These are phyloP conservation scores for Thysanoteuthis rhombus DNA, from an alignment of 2,888 invertebrate species.

Conservation along the genomic window DNA sequence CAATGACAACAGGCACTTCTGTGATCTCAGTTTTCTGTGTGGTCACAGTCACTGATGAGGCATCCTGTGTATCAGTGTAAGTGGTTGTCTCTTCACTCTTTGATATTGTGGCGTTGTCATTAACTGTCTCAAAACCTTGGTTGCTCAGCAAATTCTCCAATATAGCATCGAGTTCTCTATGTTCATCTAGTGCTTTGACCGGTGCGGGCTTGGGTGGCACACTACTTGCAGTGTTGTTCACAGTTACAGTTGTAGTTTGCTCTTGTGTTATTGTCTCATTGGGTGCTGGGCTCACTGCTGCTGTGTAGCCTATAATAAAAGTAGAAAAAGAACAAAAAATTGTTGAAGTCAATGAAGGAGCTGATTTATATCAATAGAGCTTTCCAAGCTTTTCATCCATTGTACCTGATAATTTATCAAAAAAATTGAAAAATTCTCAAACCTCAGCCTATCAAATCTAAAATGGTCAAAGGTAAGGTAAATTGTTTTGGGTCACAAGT, in stretches of 20 bases:
- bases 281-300: neutral
- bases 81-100: constrained; percentile 49
- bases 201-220: constrained; percentile 26
- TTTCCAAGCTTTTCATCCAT: neutral
- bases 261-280: neutral
- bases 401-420: neutral
- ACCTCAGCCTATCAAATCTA: too few species aligned
- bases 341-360: neutral
- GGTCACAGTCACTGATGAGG: constrained; percentile 51
- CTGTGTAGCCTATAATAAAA: neutral
- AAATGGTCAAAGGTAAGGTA: too few species aligned
- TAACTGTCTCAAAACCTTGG: constrained; percentile 40
- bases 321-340: neutral
- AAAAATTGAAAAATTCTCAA: too few species aligned
- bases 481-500: too few species aligned
- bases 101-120: constrained; percentile 44
- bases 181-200: constrained; percentile 55
- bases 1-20: constrained; percentile 52
- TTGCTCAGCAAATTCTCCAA: constrained; percentile 65
- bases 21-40: constrained; percentile 57
- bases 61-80: constrained; percentile 47
- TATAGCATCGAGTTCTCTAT: constrained; percentile 64
- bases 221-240: neutral
- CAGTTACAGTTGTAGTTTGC: neutral
- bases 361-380: neutral